A percentile compares a stretch with the other conserved stretches of the same genome.
Evolutionary conservation across 2,888 invertebrate species (phyloP).

Genomic region (Petrolisthes cinctipes): DNA sequence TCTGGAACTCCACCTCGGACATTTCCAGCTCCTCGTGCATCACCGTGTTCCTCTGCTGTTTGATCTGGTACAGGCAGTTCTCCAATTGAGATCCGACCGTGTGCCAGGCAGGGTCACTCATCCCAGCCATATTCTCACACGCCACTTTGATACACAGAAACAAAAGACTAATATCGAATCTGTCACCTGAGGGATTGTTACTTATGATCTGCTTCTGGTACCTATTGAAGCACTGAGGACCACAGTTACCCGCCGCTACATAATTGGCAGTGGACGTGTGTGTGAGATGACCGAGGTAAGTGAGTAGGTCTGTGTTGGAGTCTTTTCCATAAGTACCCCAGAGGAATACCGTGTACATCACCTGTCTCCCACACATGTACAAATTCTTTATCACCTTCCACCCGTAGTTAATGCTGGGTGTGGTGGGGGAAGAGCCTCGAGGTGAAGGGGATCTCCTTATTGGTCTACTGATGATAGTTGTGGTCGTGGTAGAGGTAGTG

Average conservation of each 20-base stretch:
- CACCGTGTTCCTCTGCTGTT: not conserved
- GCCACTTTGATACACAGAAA: not conserved
- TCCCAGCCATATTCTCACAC: not conserved
- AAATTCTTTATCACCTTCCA: not conserved
- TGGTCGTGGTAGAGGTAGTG: not conserved
- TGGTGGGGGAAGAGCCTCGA: not conserved
- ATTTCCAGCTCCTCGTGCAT: constrained; percentile 7
- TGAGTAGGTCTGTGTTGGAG: not conserved
- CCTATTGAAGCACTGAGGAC: not conserved
- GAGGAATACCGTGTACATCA: not conserved
- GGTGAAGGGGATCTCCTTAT: not conserved
- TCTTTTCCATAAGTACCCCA: not conserved
- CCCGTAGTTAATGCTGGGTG: not conserved
- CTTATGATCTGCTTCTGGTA: not conserved
- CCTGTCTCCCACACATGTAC: not conserved
- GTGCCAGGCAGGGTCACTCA: not conserved
- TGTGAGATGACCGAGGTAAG: not conserved
- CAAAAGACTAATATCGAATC: constrained; percentile 12
- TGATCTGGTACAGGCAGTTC: not conserved
- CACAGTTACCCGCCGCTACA: not conserved
- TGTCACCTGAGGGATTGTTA: not conserved
- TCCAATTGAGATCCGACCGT: not conserved
- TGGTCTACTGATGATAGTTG: not conserved
- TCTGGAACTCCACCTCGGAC: not conserved
- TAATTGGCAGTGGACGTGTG: not conserved